These are phyloP conservation scores for Stomorhina lunata DNA, from an alignment of 2,888 invertebrate genomes.

Conservation along the genomic window DNA sequence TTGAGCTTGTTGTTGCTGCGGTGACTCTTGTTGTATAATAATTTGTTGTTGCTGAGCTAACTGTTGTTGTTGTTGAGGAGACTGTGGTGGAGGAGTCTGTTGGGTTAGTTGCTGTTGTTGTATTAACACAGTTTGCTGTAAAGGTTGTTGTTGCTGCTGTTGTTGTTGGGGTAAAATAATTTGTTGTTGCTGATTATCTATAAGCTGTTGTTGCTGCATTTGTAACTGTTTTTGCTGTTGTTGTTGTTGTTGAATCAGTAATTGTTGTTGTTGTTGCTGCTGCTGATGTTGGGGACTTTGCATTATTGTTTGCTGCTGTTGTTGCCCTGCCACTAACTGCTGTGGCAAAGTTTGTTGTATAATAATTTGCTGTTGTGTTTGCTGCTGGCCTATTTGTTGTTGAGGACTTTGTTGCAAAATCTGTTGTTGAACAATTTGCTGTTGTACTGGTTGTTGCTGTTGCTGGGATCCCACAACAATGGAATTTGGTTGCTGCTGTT, in stretches of 20 bases:
- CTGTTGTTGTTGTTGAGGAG: slow-evolving; percentile 76
- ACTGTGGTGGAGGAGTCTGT: slow-evolving; percentile 73
- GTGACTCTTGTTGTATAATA: slow-evolving; percentile 82
- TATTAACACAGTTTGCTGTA: slow-evolving; percentile 74
- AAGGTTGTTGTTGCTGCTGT: slow-evolving; percentile 72
- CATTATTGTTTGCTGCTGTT: slow-evolving; percentile 39
- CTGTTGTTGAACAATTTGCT: slow-evolving; percentile 80
- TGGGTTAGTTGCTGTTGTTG: slow-evolving; percentile 73
- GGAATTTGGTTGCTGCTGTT: slow-evolving; percentile 67
- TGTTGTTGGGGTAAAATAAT: slow-evolving; percentile 71
- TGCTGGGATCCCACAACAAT: slow-evolving; percentile 68
- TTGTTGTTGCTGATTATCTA: slow-evolving; percentile 67
- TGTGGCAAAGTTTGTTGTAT: slow-evolving; percentile 63
- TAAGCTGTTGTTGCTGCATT: slow-evolving; percentile 69
- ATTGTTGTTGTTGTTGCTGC: slow-evolving; percentile 73
- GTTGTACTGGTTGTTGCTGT: slow-evolving; percentile 70
- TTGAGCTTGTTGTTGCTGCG: slow-evolving; percentile 70
- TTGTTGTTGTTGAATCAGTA: slow-evolving; percentile 81
- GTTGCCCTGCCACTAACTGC: slow-evolving; percentile 50
- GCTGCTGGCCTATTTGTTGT: slow-evolving; percentile 81
- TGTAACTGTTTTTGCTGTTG: slow-evolving; percentile 81
- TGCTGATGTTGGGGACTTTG: slow-evolving; percentile 48
- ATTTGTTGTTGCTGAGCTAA: slow-evolving; percentile 78
- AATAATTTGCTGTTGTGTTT: slow-evolving; percentile 72
- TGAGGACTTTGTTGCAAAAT: slow-evolving; percentile 77